Conservation (phyloP, 2,113 vertebrate genomes). For the Leptocoma aspasia region DNA sequence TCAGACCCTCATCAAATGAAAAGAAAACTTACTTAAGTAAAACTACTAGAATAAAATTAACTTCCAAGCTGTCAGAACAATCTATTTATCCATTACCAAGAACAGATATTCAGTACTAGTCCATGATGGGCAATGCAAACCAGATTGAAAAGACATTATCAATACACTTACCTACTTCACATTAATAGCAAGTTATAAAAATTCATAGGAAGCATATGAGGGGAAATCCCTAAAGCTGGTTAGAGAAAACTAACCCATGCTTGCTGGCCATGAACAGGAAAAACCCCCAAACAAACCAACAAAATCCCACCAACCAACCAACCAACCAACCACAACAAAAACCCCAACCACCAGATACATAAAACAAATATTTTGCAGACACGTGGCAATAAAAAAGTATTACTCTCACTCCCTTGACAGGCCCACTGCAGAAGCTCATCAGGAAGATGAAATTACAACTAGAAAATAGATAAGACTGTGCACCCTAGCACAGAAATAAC, state of each 20-base stretch:
- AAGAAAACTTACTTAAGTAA: background rate
- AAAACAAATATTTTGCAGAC: background rate
- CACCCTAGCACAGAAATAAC: background rate
- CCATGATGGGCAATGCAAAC: background rate
- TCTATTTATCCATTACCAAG: background rate
- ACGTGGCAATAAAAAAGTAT: background rate
- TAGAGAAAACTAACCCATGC: background rate
- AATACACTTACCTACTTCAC: background rate
- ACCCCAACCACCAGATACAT: accelerated
- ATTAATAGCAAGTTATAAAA: background rate
- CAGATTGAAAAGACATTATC: background rate
- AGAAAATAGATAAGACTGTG: background rate
- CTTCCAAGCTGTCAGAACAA: background rate
- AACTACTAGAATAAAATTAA: background rate
- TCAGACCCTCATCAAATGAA: background rate
- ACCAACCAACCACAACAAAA: background rate
- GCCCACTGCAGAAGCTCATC: background rate
- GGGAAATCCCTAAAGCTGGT: background rate
- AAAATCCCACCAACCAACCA: background rate
- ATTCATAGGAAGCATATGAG: background rate
- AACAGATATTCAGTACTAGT: background rate
- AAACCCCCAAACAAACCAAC: background rate
- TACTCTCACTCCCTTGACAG: background rate
- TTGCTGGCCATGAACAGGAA: background rate
- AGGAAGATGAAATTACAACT: background rate